Evolutionary conservation across 2,113 vertebrate species (phyloP), one percentile per base, ranked within the genome.

Genomic region (Jacana jacana): DNA sequence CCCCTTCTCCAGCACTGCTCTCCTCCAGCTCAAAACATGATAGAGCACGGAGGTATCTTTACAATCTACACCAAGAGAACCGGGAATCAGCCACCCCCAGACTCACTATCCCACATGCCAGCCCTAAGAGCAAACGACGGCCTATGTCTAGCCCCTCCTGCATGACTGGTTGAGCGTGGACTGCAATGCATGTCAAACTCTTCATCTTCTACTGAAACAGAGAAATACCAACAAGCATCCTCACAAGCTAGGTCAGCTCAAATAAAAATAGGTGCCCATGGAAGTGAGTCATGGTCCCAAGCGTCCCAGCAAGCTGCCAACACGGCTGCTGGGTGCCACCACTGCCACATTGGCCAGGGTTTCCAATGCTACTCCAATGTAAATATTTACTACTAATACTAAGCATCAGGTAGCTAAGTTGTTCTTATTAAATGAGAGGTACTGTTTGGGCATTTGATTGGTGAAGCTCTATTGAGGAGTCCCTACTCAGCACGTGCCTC

Each of bases 1-100:
- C 80, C 70, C 95, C 76, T 42, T 97, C 93, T 86, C 96, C 89
- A 75, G 93, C 54, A 69, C 98, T 91, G 48, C 95, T 97, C 39
- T 93, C 95, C 23, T 84, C 64, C 76, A 93, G 96, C 95, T 93
- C 87, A 69, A 88, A 91, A 96, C 70, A 88, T 13, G 6, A 27
- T 54, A 28, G 52, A 93, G 91, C 24, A 11, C 87, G 80, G 76
- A 85, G 65, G 44, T 54, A 77, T 11, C 13, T 65, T 83, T 79
- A 76, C 44, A 87, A 22, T 49, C 78, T 77, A 46, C 44, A 77
- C 31, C 23, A 49, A 69, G 49, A 94, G 75, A 40, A 44, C 54
- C 60, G 73, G 63, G n/a, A 81, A 60, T 85, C 81, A 54, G 64
- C 48, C 70, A 37, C 76, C 28, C 70, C 54, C 51, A 78, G 22